phyloP scores from a whole-genome alignment of 2,113 vertebrate species.

The Dromiciops gliroides region DNA sequence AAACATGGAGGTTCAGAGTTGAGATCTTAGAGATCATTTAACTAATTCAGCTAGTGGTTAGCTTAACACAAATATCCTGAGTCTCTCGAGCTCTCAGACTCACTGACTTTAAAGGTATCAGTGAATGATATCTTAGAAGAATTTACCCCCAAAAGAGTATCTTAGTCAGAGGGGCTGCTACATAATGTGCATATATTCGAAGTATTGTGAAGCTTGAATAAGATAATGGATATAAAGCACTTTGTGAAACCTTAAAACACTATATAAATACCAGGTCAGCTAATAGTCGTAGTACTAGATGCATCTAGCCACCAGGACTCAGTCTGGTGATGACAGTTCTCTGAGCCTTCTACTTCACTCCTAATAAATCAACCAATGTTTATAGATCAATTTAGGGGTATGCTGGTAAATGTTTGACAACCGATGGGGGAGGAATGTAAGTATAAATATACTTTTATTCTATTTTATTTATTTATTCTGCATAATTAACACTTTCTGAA shows the following conservation, averaged over 20 bases:
- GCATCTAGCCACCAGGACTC: too few species aligned
- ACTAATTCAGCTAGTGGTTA: not conserved
- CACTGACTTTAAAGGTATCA: not conserved
- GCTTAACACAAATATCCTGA: not conserved
- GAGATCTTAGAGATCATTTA: not conserved
- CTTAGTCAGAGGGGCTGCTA: not conserved
- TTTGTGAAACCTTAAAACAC: not conserved
- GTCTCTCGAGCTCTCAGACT: not conserved
- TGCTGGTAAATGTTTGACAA: not conserved
- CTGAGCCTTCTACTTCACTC: not conserved
- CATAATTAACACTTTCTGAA: too few species aligned
- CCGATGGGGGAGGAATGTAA: not conserved
- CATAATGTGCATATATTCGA: not conserved
- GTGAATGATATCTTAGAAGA: not conserved
- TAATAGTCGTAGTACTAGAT: not conserved
- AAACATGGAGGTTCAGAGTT: not conserved
- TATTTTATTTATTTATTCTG: too few species aligned
- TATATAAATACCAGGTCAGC: not conserved
- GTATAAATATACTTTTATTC: not conserved
- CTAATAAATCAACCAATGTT: not conserved
- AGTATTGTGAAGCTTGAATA: not conserved
- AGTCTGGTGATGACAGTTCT: too few species aligned
- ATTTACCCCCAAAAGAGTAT: not conserved
- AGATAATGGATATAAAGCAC: not conserved
- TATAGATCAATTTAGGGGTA: not conserved